Evolutionary conservation across 2,797 vertebrate genomes (phyloP), one percentile per base, ranked within the genome.

Genomic region (Sebastes vulpes): DNA sequence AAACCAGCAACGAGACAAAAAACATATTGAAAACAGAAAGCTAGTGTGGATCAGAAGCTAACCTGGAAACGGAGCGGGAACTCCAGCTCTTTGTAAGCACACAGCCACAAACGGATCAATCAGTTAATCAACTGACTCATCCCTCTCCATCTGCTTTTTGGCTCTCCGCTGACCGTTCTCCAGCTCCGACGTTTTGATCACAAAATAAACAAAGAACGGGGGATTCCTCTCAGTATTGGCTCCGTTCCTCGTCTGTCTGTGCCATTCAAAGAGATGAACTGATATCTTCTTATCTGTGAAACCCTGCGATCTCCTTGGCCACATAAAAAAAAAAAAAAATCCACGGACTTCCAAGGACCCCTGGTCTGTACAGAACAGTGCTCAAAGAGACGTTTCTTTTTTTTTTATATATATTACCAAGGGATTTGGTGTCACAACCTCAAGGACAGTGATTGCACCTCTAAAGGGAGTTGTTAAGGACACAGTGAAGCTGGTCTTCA

Each of bases 401-500:
- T 74, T 74, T 74, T 63, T 70, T 35, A 59, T 63, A 85, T 69
- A 67, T 38, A 38, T 46, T 46, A 46, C 73, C 56, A 50, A 72
- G 82, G 90, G 86, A 82, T 83, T 86, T 68, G 66, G 56, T 86
- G 87, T 91, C 82, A 70, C 60, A n/a, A 77, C 80, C 88, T 91
- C 72, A 74, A 83, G 69, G 81, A 90, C 84, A 65, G 48, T 63
- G 21, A 67, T 21, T 69, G 80, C 65, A 85, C 80, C 82, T 93
- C 76, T 85, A 87, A 88, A 91, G 84, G 93, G 92, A 94, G 82
- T 68, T 77, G 79, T 84, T 75, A 70, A 86, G 76, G 83, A 90
- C 84, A 67, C 57, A 35, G 83, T 91, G 95, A 95, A 96, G 95
- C 95, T 94, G 96, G 95, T 93, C 95, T 96, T 96, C 95, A 79